phyloP scores from a whole-genome alignment of 2,888 invertebrate genomes.

The Scaeva pyrastri region DNA sequence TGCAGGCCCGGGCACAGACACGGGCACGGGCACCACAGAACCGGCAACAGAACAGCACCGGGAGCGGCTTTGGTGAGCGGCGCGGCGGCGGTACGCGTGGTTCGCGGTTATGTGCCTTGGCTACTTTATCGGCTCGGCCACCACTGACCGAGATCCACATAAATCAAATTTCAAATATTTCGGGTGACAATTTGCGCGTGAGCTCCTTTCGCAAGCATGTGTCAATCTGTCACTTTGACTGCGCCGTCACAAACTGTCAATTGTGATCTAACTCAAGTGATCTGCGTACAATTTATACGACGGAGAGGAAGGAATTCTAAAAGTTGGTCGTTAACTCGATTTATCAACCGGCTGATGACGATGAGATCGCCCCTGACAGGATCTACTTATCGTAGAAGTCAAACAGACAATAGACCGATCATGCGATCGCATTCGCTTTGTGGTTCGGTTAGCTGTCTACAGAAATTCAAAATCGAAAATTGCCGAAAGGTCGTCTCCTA shows the following conservation, averaged over 20 bases:
- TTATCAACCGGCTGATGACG: constrained; percentile 50
- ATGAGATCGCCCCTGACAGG: constrained; percentile 70
- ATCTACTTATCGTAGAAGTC: constrained; percentile 67
- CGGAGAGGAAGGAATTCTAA: constrained; percentile 47
- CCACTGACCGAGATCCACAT: constrained; percentile 68
- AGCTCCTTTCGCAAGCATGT: constrained; percentile 44
- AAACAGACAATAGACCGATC: constrained; percentile 66
- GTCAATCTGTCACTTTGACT: constrained; percentile 70
- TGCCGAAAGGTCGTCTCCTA: constrained; percentile 58
- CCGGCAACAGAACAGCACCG: neutral
- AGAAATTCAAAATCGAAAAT: constrained; percentile 63
- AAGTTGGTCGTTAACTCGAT: constrained; percentile 61
- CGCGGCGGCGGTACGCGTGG: too few species aligned
- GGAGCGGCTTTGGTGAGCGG: neutral
- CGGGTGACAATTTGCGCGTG: constrained; percentile 72
- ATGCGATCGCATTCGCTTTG: constrained; percentile 62
- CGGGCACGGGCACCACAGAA: neutral
- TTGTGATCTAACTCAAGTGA: constrained; percentile 69
- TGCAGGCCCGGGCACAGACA: constrained; percentile 2
- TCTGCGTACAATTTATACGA: constrained; percentile 57
- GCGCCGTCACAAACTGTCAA: constrained; percentile 55
- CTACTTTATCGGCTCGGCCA: constrained; percentile 22
- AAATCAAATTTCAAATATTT: constrained; percentile 75
- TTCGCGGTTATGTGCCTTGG: constrained; percentile 25
- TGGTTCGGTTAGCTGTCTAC: constrained; percentile 66